Evolutionary conservation across 1,140 invertebrate species (phyloP).

Genomic region (Cotesia glomerata): DNA sequence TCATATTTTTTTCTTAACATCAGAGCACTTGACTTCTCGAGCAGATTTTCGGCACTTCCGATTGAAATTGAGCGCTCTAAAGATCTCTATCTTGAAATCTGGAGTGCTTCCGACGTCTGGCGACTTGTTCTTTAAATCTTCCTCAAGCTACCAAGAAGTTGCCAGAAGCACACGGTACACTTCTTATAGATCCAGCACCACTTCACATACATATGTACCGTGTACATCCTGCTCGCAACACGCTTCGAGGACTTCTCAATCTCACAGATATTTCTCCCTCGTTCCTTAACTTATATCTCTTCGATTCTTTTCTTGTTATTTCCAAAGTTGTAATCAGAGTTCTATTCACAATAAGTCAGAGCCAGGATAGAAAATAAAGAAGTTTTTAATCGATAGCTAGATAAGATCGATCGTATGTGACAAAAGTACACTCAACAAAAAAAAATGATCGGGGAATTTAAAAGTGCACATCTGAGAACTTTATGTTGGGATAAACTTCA

Average conservation of each 20-base stretch:
- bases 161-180: not conserved
- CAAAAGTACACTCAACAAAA: no score
- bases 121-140: constrained; percentile 9
- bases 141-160: not conserved
- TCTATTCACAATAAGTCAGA: no score
- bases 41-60: constrained; percentile 19
- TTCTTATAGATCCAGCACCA: not conserved
- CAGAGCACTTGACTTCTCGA: not conserved
- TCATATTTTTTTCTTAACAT: not conserved
- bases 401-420: no score
- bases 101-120: constrained; percentile 29
- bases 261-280: not conserved
- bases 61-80: constrained; percentile 18
- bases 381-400: no score
- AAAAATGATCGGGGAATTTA: no score
- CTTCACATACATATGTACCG: not conserved
- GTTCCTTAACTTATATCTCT: not conserved
- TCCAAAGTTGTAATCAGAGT: not conserved
- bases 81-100: constrained; percentile 20
- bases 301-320: not conserved
- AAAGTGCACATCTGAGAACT: no score
- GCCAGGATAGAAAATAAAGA: no score
- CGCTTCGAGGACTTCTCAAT: not conserved
- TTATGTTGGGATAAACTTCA: no score
- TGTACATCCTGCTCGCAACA: not conserved